Conservation (phyloP, 2,888 invertebrate species). For the Pomacea canaliculata region DNA sequence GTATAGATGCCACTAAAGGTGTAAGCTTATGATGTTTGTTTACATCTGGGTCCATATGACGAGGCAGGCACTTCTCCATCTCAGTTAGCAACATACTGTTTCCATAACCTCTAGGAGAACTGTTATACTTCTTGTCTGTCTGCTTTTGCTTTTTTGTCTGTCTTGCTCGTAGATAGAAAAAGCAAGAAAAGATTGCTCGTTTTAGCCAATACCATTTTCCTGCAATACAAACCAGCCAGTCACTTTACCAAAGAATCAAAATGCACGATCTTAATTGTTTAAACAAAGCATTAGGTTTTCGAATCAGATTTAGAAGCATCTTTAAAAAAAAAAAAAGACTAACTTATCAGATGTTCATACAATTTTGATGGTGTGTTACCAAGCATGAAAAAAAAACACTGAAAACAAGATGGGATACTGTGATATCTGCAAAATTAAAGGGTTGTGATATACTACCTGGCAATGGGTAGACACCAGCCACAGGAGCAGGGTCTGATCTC, state of each 20-base stretch:
- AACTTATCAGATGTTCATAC: too few relatives aligned
- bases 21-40: background rate
- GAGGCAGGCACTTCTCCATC: conserved; percentile 42
- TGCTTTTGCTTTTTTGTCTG: conserved; percentile 27
- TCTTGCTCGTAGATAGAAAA: conserved; percentile 44
- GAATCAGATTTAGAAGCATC: too few relatives aligned
- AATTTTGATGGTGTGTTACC: too few relatives aligned
- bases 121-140: conserved; percentile 4
- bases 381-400: too few relatives aligned
- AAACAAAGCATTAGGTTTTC: too few relatives aligned
- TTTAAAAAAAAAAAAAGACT: too few relatives aligned
- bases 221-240: conserved; percentile 26
- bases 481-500: conserved; percentile 3
- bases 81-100: conserved; percentile 1
- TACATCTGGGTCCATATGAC: conserved; percentile 47
- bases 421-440: too few relatives aligned
- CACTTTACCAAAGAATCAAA: background rate
- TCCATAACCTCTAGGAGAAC: conserved; percentile 4
- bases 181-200: conserved; percentile 41
- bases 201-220: conserved; percentile 55
- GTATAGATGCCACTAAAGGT: background rate
- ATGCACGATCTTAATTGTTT: too few relatives aligned
- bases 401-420: too few relatives aligned
- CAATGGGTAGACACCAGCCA: conserved; percentile 8
- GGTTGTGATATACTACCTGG: conserved; percentile 2